Evolutionary conservation across 2,113 vertebrate species (phyloP).

Genomic region (Circaetus gallicus): DNA sequence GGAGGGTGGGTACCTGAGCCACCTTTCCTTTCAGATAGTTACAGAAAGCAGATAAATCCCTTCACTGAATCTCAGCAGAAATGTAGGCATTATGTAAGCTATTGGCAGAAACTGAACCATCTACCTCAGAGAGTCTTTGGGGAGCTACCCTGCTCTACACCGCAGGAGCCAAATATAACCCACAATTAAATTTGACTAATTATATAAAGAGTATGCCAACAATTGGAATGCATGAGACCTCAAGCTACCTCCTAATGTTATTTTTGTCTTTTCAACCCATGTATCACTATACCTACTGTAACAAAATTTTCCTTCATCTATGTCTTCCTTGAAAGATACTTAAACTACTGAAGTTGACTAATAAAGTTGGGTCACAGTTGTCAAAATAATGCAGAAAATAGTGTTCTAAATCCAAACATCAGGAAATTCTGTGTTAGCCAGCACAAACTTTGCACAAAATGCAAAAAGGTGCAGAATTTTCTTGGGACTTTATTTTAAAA

Average conservation of each 20-base stretch:
- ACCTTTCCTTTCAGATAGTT: not conserved
- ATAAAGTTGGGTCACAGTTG: not conserved
- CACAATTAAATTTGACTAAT: not conserved
- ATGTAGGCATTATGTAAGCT: not conserved
- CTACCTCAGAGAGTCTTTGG: not conserved
- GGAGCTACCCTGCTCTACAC: not conserved
- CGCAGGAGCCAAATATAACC: not conserved
- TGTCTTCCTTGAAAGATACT: not conserved
- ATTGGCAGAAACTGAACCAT: not conserved
- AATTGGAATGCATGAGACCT: not conserved
- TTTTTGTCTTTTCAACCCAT: not conserved
- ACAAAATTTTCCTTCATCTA: not conserved
- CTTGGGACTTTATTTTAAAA: not conserved
- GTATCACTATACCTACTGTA: not conserved
- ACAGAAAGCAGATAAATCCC: not conserved
- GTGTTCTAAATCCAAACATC: not conserved
- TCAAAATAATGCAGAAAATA: not conserved
- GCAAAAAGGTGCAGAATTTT: not conserved
- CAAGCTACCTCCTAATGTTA: not conserved
- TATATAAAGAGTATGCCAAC: not conserved
- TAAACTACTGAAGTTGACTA: not conserved
- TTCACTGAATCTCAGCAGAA: not conserved
- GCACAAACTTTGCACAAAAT: not conserved
- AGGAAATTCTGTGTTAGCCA: not conserved
- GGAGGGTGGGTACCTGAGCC: not conserved